A percentile compares a stretch with the other conserved stretches of the same genome.
Evolutionary conservation across 2,797 vertebrate genomes (phyloP).

Genomic region (Poecilia velifera): DNA sequence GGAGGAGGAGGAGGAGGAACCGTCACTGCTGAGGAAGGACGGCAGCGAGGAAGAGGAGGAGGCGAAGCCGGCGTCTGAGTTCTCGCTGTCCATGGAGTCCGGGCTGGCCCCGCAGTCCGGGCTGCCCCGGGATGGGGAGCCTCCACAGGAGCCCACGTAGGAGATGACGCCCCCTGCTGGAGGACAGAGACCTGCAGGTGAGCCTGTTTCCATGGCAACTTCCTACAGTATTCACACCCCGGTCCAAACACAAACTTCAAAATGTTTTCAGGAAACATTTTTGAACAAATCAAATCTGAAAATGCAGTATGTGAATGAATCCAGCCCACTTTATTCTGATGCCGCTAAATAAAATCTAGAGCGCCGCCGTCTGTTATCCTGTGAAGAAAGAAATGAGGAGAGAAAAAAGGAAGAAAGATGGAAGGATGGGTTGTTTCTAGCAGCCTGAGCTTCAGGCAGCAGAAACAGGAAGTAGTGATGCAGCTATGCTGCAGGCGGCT

Average conservation of each 20-base stretch:
- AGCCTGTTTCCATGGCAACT: background rate
- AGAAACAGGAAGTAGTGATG: too few species aligned
- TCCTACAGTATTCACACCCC: background rate
- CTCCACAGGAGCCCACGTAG: constrained; percentile 49
- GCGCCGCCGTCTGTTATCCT: background rate
- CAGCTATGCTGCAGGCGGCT: too few species aligned
- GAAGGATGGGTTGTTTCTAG: too few species aligned
- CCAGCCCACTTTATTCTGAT: background rate
- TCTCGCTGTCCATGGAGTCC: constrained; percentile 57
- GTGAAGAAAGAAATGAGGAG: background rate
- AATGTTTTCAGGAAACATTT: background rate
- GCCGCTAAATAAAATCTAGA: background rate
- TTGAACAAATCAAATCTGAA: background rate
- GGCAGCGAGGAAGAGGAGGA: constrained; percentile 19
- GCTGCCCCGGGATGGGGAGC: constrained; percentile 46
- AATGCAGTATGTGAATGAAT: background rate
- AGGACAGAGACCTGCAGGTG: background rate
- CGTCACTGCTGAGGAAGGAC: constrained; percentile 37
- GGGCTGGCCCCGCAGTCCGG: constrained; percentile 53
- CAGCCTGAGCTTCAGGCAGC: too few species aligned
- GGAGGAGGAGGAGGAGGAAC: constrained; percentile 43
- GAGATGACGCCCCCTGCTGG: constrained; percentile 61
- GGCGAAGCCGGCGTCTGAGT: constrained; percentile 48
- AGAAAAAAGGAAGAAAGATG: too few species aligned
- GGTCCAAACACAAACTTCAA: too few species aligned